Conservation (phyloP, 2,113 vertebrate species). For the Otocyon megalotis region DNA sequence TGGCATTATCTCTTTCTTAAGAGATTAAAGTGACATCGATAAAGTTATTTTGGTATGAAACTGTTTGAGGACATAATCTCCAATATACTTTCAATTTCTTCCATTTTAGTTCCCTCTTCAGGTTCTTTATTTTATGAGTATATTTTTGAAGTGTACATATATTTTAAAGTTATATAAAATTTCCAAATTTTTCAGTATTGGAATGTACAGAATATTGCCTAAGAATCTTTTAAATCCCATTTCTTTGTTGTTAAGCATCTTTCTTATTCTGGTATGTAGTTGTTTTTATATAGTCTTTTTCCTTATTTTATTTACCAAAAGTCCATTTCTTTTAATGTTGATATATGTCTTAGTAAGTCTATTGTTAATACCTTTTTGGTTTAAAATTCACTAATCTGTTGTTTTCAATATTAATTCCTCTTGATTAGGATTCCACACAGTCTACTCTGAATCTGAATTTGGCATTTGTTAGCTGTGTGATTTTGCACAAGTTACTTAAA, state of each 20-base stretch:
- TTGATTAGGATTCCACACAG: background rate
- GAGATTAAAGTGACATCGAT: background rate
- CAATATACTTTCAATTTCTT: background rate
- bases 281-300: background rate
- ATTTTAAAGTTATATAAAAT: background rate
- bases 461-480: background rate
- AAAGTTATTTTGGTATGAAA: background rate
- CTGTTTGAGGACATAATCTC: background rate
- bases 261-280: background rate
- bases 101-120: background rate
- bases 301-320: background rate
- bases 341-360: background rate
- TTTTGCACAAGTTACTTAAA: background rate
- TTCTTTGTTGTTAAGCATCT: background rate
- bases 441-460: background rate
- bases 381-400: background rate
- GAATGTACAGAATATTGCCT: background rate
- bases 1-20: background rate
- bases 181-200: background rate
- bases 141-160: background rate
- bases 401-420: background rate
- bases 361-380: background rate
- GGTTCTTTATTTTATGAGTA: background rate
- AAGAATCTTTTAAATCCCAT: background rate
- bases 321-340: background rate